Evolutionary conservation across 2,888 invertebrate genomes (phyloP).

Genomic region (Sabatieria punctata): DNA sequence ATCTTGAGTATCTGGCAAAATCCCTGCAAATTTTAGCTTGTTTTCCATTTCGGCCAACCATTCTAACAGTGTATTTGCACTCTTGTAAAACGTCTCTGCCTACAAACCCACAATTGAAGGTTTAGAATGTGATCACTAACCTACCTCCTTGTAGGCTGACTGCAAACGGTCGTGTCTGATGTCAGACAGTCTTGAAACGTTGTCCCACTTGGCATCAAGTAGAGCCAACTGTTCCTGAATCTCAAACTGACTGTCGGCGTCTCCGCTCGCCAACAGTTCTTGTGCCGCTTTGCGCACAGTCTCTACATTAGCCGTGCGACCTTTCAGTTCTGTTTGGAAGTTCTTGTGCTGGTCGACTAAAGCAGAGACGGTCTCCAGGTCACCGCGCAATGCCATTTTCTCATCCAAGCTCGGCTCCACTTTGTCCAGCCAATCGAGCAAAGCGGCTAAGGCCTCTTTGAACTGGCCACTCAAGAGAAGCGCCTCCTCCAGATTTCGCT

Average conservation of each 20-base stretch:
- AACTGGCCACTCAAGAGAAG: conserved; percentile 86
- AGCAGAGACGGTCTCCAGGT: conserved; percentile 81
- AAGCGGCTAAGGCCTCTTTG: conserved; percentile 81
- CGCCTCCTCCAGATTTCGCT: conserved; percentile 84
- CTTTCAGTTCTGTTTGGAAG: conserved; percentile 43
- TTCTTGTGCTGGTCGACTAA: conserved; percentile 74
- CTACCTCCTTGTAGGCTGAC: conserved; percentile 60
- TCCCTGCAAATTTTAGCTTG: conserved; percentile 75
- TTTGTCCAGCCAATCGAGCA: conserved; percentile 78
- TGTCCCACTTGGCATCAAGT: conserved; percentile 65
- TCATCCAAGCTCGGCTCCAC: conserved; percentile 54
- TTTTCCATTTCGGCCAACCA: conserved; percentile 92
- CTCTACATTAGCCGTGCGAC: conserved; percentile 68
- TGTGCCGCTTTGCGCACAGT: conserved; percentile 75
- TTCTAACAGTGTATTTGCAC: conserved; percentile 81
- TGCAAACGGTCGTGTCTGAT: conserved; percentile 59
- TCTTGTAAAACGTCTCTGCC: conserved; percentile 80
- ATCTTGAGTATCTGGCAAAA: conserved; percentile 74
- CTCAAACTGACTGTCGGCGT: conserved; percentile 47
- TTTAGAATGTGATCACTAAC: conserved; percentile 8
- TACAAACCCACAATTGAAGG: conserved; percentile 22
- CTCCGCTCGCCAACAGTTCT: conserved; percentile 60
- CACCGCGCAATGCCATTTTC: conserved; percentile 71
- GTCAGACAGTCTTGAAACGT: conserved; percentile 55
- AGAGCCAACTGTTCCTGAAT: conserved; percentile 61